Evolutionary conservation across 2,888 invertebrate genomes (phyloP).

Genomic region (Hymenopus coronatus): DNA sequence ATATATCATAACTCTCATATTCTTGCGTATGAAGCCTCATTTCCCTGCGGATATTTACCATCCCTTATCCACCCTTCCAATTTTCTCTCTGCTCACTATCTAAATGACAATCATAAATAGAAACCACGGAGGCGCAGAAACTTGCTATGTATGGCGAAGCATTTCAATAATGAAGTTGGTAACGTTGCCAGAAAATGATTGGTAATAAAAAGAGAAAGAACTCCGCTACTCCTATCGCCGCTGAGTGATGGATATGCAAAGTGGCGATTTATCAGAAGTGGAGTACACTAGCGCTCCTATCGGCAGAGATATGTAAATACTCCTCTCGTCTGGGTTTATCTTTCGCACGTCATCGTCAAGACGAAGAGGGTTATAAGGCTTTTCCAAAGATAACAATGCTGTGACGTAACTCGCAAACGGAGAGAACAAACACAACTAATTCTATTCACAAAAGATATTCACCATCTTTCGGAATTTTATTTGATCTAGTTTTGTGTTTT

Average conservation of each 20-base stretch:
- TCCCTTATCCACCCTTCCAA: not conserved
- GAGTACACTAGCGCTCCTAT: not conserved
- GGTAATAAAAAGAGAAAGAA: not conserved
- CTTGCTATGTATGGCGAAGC: not conserved
- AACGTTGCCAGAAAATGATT: not conserved
- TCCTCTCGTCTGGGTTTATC: not conserved
- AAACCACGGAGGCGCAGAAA: not conserved
- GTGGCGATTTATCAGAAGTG: slow-evolving; percentile 1
- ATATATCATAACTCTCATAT: not conserved
- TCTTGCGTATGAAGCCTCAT: not conserved
- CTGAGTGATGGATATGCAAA: slow-evolving; percentile 7
- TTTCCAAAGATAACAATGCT: not conserved
- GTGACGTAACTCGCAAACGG: not conserved
- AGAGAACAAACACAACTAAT: too few species aligned
- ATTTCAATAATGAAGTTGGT: not conserved
- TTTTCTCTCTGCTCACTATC: not conserved
- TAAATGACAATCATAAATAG: not conserved
- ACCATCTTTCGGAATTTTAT: too few species aligned
- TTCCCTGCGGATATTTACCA: not conserved
- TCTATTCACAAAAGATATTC: too few species aligned
- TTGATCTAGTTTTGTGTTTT: too few species aligned
- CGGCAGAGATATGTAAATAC: not conserved
- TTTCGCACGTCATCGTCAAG: not conserved
- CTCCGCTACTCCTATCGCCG: not conserved
- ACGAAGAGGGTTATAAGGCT: not conserved